Base-by-base conservation (phyloP, 2,113 vertebrate genomes). In the Rhinichthys klamathensis region DNA sequence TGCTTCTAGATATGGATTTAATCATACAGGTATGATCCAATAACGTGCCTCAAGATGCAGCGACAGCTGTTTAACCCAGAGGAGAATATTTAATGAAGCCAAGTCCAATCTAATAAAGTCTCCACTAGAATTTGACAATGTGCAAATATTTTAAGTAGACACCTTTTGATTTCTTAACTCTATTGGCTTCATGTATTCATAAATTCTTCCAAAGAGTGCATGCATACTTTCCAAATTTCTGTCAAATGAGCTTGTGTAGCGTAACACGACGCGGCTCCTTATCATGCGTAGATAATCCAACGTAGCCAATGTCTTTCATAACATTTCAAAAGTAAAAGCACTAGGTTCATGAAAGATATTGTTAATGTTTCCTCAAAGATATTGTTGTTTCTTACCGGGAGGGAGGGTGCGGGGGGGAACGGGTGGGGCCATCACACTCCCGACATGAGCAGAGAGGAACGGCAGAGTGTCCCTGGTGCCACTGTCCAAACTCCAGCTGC, bases 401-500 rank as follows among this genome's bases (percentile, higher is more conserved):
- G 95, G 94, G 67, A 97, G 93, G 94, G 94, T 97, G 92, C 96
- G 95, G 84, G 96, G 96, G 86, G 97, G 96, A 63, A 97, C 96
- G 56, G 97, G 96, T 86, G 97, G 97, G 54, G 94, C 95, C 94
- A 96, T 92, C 94, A 95, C 94, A 85, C 89, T 94, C 91, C 96
- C 96, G 84, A 93, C 93, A 75, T 98, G 97, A 87, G 96, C 90
- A 46, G 96, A 95, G 89, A 96, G 95, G 95, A 97, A 97, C 78
- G 97, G 96, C 89, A 97, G 94, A 32, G 95, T 93, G 86, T 99
- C 98, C 90, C 94, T 94, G 92, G 96, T 97, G 63, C 97, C 96
- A 32, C 97, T 98, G 96, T 98, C 98, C 94, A 98, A 92, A 94
- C 97, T 99, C 98, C 97, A 99, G 90, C 97, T 98, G 83, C 97